Base-by-base conservation (phyloP, 2,113 vertebrate species). In the Willisornis vidua region DNA sequence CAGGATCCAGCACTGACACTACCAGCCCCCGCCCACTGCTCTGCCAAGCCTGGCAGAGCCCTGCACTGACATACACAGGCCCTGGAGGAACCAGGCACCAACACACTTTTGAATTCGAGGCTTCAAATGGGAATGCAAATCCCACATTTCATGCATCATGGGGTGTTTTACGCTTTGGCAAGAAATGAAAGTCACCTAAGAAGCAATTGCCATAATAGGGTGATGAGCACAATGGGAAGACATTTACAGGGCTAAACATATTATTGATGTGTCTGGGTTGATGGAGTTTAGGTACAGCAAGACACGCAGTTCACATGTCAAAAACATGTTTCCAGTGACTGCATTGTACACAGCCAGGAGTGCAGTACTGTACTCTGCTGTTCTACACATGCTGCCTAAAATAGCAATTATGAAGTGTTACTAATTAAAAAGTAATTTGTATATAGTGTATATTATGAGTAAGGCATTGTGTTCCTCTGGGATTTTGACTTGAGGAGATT, bases 171-270 rank as follows among this genome's bases (percentile, higher is more conserved):
- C 6, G 62, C 93, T 85, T 75, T 94, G 95, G 95, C 89, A 94
- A 79, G 85, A 58, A 96, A 89, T 95, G 89, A 97, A 96, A 96
- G 93, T 96, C 89, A 97, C 93, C 95, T 85, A 91, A 91, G 94
- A 68, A 89, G 74, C 87, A 93, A 93, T 76, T 82, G 70, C 74
- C 81, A 73, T 87, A 87, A 82, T 54, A 76, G 89, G 62, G 77
- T 45, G 78, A 93, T 68, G 67, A 94, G 81, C 37, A 95, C 94
- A 97, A 94, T 91, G 79, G 77, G 85, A 87, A 91, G 71, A 85
- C n/a, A 0, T 93, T 95, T 82, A 65, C 81, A 94, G 80, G 65
- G 89, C 88, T 87, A 65, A 92, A 71, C 81, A 82, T 82, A n/a
- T 33, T 89, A 81, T 20, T 65, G 73, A 37, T 3, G 31, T 66